Evolutionary conservation across 2,888 invertebrate species (phyloP).

Genomic region (Lysandra bellargus): DNA sequence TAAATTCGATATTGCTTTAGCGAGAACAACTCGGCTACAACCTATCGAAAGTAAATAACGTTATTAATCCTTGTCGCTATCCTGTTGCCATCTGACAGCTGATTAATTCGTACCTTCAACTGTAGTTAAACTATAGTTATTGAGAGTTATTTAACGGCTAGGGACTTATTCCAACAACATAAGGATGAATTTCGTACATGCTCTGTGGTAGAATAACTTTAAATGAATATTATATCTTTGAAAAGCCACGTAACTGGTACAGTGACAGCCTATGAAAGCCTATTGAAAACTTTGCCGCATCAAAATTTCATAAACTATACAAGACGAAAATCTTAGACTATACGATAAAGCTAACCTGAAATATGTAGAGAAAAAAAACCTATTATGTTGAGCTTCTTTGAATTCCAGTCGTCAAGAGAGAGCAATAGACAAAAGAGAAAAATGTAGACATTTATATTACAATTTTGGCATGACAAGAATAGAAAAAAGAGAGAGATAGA

Average conservation of each 20-base stretch:
- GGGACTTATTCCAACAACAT: not conserved
- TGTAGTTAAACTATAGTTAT: not conserved
- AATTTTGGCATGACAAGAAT: too few relatives aligned
- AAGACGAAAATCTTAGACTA: not conserved
- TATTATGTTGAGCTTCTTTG: not conserved
- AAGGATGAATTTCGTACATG: not conserved
- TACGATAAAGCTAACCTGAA: not conserved
- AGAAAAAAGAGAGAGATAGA: too few relatives aligned
- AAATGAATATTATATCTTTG: not conserved
- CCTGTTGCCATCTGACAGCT: conserved; percentile 4
- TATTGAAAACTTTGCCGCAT: not conserved
- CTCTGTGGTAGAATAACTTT: not conserved
- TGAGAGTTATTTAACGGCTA: not conserved
- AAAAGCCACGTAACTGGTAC: not conserved
- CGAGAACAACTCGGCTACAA: not conserved
- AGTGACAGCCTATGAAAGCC: not conserved
- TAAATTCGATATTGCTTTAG: not conserved
- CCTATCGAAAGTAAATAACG: not conserved
- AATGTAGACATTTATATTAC: too few relatives aligned
- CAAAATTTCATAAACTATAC: not conserved
- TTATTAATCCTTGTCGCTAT: conserved; percentile 13
- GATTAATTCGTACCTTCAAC: conserved; percentile 1
- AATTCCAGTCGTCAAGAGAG: not conserved
- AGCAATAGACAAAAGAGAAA: too few relatives aligned
- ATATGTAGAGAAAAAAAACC: not conserved